Base-by-base conservation (phyloP, 2,113 vertebrate genomes). In the Solenodon paradoxus region DNA sequence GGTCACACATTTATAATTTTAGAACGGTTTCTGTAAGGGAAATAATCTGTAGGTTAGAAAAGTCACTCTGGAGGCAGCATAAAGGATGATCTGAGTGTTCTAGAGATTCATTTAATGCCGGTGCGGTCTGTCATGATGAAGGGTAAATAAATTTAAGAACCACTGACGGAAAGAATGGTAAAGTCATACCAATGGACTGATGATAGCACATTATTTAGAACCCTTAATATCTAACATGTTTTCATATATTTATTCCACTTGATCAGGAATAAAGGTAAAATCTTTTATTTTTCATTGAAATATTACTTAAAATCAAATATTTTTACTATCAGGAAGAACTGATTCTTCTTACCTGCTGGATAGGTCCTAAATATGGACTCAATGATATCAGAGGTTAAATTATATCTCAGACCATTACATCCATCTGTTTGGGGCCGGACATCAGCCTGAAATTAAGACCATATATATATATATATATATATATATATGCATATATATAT, bases 311-410 rank as follows among this genome's bases (percentile, higher is more conserved):
- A 86, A 81, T 88, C 20, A 88, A 95, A 91, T 77, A 86, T 61
- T 88, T 92, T 88, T 66, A 91, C 19, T 63, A 75, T 53, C 7
- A 72, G 38, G 81, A 84, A 93, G 47, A 87, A 92, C 0, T 78
- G 59, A 77, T 32, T 88, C 5, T 57, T 74, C 97, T 98, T 97
- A 99, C 99, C 99, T 98, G 99, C 99, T 95, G 99, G 99, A 94
- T 99, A 99, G 17, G 99, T 99, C 97, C 99, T 99, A 98, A 99
- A 99, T 98, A 99, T 99, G 63, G 99, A 99, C 96, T 99, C 99
- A 88, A 99, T 99, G 88, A 99, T 99, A 98, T 99, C 99, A 19
- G 99, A 98, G 47, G 99, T 99, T 97, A 99, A 98, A 97, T 99
- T 99, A 85, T 99, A 99, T 98, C 99, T 99, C 96, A 99, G 97